A percentile compares a stretch with the other conserved stretches of the same genome.
phyloP scores from a whole-genome alignment of 2,797 vertebrate species.

The Tragopan temminckii region DNA sequence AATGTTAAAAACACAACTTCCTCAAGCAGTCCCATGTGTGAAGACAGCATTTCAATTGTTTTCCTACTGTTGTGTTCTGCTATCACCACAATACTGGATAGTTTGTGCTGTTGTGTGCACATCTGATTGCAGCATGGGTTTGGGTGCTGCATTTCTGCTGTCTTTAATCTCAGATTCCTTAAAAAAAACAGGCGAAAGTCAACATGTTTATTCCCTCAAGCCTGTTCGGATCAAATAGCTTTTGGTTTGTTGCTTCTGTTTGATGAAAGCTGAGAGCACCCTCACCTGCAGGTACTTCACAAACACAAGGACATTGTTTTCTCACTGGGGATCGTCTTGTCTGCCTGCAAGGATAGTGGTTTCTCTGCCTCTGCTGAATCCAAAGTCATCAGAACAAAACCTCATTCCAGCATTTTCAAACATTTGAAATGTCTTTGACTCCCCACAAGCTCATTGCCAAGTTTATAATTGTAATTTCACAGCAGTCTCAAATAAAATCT shows the following conservation, averaged over 20 bases:
- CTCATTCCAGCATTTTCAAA: not conserved
- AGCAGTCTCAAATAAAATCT: not conserved
- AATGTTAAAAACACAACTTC: not conserved
- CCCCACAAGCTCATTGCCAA: not conserved
- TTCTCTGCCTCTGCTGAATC: not conserved
- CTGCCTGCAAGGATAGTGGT: too few relatives aligned
- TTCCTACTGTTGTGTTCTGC: not conserved
- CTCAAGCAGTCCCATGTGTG: not conserved
- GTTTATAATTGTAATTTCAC: not conserved
- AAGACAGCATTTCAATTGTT: too few relatives aligned
- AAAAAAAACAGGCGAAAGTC: not conserved
- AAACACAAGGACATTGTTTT: not conserved
- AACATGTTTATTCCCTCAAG: not conserved
- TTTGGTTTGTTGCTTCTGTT: not conserved
- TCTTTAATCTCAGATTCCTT: not conserved
- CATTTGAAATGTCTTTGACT: not conserved
- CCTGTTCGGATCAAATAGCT: accelerated
- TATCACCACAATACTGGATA: not conserved
- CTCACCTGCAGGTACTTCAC: not conserved
- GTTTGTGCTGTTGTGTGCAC: not conserved
- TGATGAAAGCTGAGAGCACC: not conserved
- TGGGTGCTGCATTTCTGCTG: not conserved
- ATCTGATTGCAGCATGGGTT: accelerated
- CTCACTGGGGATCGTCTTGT: not conserved
- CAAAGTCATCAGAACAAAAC: not conserved